Evolutionary conservation across 2,113 vertebrate genomes (phyloP).

Genomic region (Ahaetulla prasina): DNA sequence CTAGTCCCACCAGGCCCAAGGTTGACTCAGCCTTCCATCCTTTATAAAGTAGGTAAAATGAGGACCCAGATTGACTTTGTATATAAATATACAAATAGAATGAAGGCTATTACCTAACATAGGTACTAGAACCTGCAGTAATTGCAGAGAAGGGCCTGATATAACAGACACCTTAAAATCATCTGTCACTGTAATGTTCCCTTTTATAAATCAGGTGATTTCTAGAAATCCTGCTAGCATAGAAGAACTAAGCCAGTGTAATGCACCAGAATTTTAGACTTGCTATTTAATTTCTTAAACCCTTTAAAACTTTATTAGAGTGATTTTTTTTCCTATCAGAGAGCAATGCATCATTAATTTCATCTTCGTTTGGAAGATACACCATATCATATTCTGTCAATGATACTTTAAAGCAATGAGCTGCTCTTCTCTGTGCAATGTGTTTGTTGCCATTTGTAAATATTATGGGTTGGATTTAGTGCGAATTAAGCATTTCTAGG

Average conservation of each 20-base stretch:
- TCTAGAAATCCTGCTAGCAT: slow-evolving; percentile 18
- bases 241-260: slow-evolving; percentile 41
- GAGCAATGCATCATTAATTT: not conserved
- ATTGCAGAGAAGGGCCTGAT: too few relatives aligned
- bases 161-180: slow-evolving; percentile 20
- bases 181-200: slow-evolving; percentile 35
- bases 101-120: too few relatives aligned
- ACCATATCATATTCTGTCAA: not conserved
- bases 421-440: not conserved
- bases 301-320: not conserved
- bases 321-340: slow-evolving; percentile 24
- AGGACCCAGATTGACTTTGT: too few relatives aligned
- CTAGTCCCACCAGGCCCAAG: too few relatives aligned
- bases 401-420: not conserved
- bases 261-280: slow-evolving; percentile 16
- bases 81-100: too few relatives aligned
- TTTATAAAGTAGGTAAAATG: too few relatives aligned
- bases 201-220: slow-evolving; percentile 44
- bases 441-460: not conserved
- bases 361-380: not conserved
- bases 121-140: too few relatives aligned
- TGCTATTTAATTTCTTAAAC: slow-evolving; percentile 46
- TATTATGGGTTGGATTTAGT: not conserved
- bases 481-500: not conserved
- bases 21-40: too few relatives aligned